Evolutionary conservation across 2,797 vertebrate species (phyloP).

Genomic region (Lagodon rhomboides): DNA sequence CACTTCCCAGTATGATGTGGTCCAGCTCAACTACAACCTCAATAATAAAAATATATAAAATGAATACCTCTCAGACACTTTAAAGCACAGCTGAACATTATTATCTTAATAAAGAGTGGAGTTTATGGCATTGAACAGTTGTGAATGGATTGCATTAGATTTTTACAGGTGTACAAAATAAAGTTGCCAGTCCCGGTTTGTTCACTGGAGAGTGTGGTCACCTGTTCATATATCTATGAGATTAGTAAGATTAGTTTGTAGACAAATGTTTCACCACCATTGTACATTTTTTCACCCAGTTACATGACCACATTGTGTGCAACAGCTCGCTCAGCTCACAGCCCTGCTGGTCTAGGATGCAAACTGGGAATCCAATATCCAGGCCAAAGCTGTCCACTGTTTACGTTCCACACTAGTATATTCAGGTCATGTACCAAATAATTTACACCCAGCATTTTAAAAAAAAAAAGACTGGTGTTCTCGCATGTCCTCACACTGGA

Average conservation of each 20-base stretch:
- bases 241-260: background rate
- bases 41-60: too few species aligned
- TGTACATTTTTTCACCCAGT: background rate
- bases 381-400: background rate
- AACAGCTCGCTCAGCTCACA: background rate
- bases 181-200: background rate
- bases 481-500: background rate
- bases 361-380: conserved; percentile 7
- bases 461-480: background rate
- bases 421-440: background rate
- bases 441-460: background rate
- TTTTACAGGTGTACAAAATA: too few species aligned
- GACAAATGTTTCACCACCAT: background rate
- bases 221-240: background rate
- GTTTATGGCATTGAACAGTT: too few species aligned
- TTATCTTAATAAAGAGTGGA: too few species aligned
- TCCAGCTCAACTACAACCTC: too few species aligned
- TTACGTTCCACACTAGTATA: background rate
- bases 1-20: too few species aligned
- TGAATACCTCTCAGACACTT: too few species aligned
- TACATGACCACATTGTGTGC: background rate
- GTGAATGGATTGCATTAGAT: too few species aligned
- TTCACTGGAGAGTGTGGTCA: background rate
- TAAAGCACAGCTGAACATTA: too few species aligned
- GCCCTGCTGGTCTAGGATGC: background rate